Percentiles rank a stretch among this genome's conserved stretches.
These are phyloP conservation scores for Pomacea maculata DNA, from an alignment of 1,140 invertebrate genomes.

Conservation along the genomic window DNA sequence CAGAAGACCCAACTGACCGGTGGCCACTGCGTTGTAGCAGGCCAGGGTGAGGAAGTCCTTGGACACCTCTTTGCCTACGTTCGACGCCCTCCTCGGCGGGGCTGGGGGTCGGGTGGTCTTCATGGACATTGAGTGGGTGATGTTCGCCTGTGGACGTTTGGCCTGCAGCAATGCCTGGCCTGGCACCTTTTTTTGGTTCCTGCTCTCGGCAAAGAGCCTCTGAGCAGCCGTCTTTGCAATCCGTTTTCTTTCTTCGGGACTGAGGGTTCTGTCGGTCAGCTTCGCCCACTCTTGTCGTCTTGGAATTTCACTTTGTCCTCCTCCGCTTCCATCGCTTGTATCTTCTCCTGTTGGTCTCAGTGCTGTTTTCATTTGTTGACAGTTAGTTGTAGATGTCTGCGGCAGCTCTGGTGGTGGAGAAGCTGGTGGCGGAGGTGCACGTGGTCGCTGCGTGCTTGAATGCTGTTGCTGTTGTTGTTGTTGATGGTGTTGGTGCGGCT, in stretches of 20 bases:
- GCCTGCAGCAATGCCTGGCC: background rate
- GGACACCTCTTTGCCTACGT: slow-evolving; percentile 13
- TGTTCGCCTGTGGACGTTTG: background rate
- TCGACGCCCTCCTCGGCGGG: slow-evolving; percentile 6
- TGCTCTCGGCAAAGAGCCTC: background rate
- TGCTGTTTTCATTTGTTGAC: background rate
- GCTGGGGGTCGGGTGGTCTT: background rate
- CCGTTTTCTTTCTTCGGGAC: slow-evolving; percentile 16
- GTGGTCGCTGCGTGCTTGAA: too few species aligned
- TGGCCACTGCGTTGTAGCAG: slow-evolving; percentile 31
- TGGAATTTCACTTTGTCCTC: too few species aligned
- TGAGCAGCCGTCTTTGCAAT: slow-evolving; percentile 8
- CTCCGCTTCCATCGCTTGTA: too few species aligned
- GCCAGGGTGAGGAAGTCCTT: slow-evolving; percentile 26
- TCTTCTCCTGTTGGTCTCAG: too few species aligned
- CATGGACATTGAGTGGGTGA: slow-evolving; percentile 1
- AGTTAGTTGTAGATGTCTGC: background rate
- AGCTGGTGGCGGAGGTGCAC: too few species aligned
- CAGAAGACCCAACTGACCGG: slow-evolving; percentile 22
- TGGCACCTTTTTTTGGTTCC: background rate
- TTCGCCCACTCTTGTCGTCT: slow-evolving; percentile 5
- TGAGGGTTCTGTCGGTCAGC: slow-evolving; percentile 21
- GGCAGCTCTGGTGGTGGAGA: too few species aligned
- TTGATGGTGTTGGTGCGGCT: too few species aligned
- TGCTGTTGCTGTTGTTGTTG: too few species aligned